Base-by-base conservation (phyloP, 2,113 vertebrate genomes). In the Clarias gariepinus region DNA sequence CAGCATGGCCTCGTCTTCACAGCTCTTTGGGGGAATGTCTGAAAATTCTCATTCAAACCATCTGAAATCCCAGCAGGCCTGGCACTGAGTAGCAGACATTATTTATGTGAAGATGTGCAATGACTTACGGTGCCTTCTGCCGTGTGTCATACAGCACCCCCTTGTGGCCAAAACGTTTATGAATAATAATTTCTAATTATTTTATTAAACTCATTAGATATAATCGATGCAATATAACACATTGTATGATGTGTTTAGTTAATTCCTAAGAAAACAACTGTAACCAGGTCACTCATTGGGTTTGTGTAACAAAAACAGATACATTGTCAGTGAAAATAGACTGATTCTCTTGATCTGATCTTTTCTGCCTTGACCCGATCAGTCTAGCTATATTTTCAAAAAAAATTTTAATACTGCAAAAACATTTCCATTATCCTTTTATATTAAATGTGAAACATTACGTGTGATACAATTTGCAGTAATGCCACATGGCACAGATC, bases 121-220 rank as follows among this genome's bases (percentile, higher is more conserved):
- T 78, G 82, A 30, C 73, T 61, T 66, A 73, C 30, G 60, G 85
- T 88, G 87, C 85, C 63, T 86, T 52, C 52, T 36, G 28, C 30
- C 58, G 33, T 55, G 21, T 28, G 55, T 53, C 19, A 23, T 82
- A 60, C 76, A 88, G 88, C 92, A 16, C 92, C 92, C 87, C 87
- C 91, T 77, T 87, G 87, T 93, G 94, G 91, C 47, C 25, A 55
- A 4, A 61, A 28, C 3, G 25, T 7, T 85, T 73, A 71, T 66
- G 36, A 81, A 33, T 1, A 55, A n/a, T 16, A 12, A n/a, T 28
- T 77, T 53, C 15, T 52, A 47, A 76, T n/a, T 5, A 25, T 23
- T 76, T 52, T 0, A 76, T 13, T 74, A n/a, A 47, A 74, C 47
- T 7, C 41, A 25, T 23, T 74, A 41, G 12, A 23, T 19, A 71